A percentile compares a stretch with the other conserved stretches of the same genome.
These are phyloP conservation scores for Sycobia sp. DNA, from an alignment of 1,140 invertebrate species.

Conservation along the genomic window DNA sequence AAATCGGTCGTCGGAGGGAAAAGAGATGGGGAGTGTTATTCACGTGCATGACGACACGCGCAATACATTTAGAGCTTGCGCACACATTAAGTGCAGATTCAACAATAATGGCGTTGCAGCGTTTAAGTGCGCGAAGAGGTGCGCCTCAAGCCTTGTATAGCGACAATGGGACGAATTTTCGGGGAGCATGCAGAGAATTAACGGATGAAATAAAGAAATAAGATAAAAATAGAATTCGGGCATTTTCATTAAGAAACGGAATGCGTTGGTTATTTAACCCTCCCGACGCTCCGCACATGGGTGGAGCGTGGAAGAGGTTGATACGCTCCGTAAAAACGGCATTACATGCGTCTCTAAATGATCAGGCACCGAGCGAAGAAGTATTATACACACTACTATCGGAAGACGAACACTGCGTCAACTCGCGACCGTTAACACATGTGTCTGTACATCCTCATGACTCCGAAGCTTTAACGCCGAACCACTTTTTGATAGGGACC, in stretches of 20 bases:
- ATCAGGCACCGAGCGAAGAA: constrained; percentile 1
- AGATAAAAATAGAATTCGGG: not conserved
- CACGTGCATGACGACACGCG: constrained; percentile 38
- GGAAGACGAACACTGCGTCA: not conserved
- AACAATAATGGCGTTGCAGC: constrained; percentile 45
- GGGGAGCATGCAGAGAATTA: constrained; percentile 41
- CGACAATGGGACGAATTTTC: constrained; percentile 47
- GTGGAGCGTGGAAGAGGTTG: not conserved
- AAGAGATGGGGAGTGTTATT: constrained; percentile 50
- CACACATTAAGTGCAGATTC: constrained; percentile 17
- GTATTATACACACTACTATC: not conserved
- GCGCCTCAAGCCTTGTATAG: constrained; percentile 28
- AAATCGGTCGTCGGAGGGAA: constrained; percentile 35
- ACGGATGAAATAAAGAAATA: not conserved
- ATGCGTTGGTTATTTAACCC: not conserved
- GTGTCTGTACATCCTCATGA: constrained; percentile 34
- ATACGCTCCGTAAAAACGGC: not conserved
- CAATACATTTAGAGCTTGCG: constrained; percentile 37
- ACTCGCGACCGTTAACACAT: constrained; percentile 12
- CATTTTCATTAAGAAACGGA: not conserved
- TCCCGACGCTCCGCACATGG: constrained; percentile 12
- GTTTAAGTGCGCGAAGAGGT: constrained; percentile 41
- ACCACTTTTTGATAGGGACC: constrained; percentile 44
- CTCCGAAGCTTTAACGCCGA: constrained; percentile 38
- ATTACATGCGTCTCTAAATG: not conserved